Conservation (phyloP, 2,113 vertebrate genomes). For the Cyprinus carpio region DNA sequence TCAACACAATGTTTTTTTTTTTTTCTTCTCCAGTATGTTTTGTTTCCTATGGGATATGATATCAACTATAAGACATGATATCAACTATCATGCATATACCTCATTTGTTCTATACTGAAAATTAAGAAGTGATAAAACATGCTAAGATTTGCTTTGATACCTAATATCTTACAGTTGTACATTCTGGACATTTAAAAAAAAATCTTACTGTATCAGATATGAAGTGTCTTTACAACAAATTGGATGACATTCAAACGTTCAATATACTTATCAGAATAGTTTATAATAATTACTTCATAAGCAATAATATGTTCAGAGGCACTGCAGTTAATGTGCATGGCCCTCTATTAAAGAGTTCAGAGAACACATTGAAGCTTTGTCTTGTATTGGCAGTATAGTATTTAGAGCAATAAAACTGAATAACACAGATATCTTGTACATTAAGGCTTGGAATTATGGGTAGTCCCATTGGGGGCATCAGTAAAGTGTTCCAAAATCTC, state of each 20-base stretch:
- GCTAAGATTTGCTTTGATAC: background rate
- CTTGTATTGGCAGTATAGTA: background rate
- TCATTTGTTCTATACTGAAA: background rate
- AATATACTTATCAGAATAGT: background rate
- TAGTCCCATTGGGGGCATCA: conserved; percentile 56
- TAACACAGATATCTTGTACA: conserved; percentile 56
- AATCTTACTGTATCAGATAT: background rate
- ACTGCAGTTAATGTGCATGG: background rate
- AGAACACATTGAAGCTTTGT: conserved; percentile 29
- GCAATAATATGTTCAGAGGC: background rate
- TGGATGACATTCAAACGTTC: background rate
- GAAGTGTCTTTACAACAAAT: background rate
- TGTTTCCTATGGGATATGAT: background rate
- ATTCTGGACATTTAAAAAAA: background rate
- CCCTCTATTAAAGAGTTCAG: background rate
- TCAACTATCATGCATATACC: background rate
- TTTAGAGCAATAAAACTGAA: conserved; percentile 34
- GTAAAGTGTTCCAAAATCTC: too few species aligned
- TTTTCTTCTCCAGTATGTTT: too few species aligned
- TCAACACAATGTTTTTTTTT: background rate
- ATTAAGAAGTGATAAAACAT: background rate
- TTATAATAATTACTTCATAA: background rate
- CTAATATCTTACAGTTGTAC: background rate
- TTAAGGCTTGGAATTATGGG: conserved; percentile 59
- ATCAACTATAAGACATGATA: background rate